Evolutionary conservation across 1,140 invertebrate genomes (phyloP).

Genomic region (Meloidogyne exigua): DNA sequence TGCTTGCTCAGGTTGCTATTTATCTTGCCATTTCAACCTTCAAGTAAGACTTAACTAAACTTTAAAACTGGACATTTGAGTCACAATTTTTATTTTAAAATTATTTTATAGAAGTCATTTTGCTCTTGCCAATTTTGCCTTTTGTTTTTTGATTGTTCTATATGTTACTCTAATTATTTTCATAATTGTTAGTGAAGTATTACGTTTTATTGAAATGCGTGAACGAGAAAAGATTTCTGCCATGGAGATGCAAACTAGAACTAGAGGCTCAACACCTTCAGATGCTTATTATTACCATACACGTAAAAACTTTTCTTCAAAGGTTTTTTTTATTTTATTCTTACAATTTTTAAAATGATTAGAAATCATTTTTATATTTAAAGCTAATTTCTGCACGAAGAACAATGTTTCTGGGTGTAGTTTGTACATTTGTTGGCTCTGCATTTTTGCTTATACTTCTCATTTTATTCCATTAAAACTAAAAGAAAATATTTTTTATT

Average conservation of each 20-base stretch:
- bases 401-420: neutral
- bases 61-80: neutral
- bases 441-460: neutral
- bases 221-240: constrained; percentile 38
- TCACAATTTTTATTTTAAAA: neutral
- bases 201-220: constrained; percentile 19
- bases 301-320: constrained; percentile 20
- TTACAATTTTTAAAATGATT: neutral
- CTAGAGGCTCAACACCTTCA: constrained; percentile 29
- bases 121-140: constrained; percentile 18
- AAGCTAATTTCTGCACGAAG: neutral
- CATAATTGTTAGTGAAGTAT: constrained; percentile 38
- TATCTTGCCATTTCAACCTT: constrained; percentile 32
- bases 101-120: constrained; percentile 11
- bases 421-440: neutral
- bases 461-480: neutral
- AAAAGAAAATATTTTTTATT: neutral
- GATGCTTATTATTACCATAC: constrained; percentile 47
- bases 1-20: neutral
- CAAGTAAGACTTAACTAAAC: constrained; percentile 1
- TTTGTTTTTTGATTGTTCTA: constrained; percentile 22
- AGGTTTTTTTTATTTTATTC: neutral
- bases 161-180: constrained; percentile 7
- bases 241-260: constrained; percentile 44
- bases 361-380: neutral